Base-by-base conservation (phyloP, 2,888 invertebrate genomes). In the Meteorus colon region DNA sequence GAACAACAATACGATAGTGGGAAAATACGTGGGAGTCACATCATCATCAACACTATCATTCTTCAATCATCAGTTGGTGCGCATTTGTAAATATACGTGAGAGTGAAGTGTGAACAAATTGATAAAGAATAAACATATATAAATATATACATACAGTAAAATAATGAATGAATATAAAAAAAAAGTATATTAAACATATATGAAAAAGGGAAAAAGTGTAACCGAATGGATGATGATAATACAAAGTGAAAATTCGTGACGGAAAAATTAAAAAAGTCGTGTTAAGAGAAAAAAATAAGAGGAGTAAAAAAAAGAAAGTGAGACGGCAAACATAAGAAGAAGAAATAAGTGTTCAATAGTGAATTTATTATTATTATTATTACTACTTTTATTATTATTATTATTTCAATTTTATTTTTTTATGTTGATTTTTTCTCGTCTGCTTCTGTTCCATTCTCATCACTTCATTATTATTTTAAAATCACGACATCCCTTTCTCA, bases 51-150 rank as follows among this genome's bases (percentile, higher is more conserved):
- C 55, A 19, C 55, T 48, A 70, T 71, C 74, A 73, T 78, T 45
- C 34, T 59, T 65, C 31, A 76, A 71, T 72, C 72, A 72, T 71
- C 73, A 72, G 68, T 71, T 76, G 72, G 79, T 78, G 79, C 78
- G 77, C 73, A 76, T 73, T 78, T 80, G 78, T 79, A 73, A 79
- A 81, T 75, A 77, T 76, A 75, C 71, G 59, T 71, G 71, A 71
- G 37, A 71, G 65, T 65, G 59, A 71, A 75, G 81, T 74, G 75
- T 72, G 72, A 76, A 76, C n/a, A n/a, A 70, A 73, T 73, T 76
- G 77, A 75, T 74, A 65, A 73, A 74, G 74, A 60, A 55, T 55
- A 24, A 55, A 55, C 55, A 19, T 55, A 55, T 19, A 55, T 19
- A 55, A 55, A 19, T 55, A 55, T 24, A 55, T 55, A 19, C 24